Conservation (phyloP, 2,888 invertebrate species). For the Dryobota labecula region DNA sequence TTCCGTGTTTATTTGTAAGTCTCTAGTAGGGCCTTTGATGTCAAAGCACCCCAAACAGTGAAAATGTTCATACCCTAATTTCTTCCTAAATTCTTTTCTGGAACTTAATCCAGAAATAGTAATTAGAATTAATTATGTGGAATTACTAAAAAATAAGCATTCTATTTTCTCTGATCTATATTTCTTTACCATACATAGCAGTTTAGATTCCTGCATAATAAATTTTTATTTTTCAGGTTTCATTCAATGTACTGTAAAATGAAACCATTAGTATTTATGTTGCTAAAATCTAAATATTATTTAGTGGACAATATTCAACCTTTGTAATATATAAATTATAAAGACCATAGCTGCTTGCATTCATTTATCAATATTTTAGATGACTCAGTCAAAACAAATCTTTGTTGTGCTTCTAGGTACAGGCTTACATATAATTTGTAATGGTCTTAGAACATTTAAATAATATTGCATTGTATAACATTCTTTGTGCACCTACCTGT, state of each 20-base stretch:
- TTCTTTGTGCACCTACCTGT: neutral
- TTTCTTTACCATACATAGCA: neutral
- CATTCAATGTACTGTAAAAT: conserved; percentile 9
- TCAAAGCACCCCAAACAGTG: neutral
- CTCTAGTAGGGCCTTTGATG: neutral
- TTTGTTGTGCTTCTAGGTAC: conserved; percentile 1
- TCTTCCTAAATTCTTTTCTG: too few species aligned
- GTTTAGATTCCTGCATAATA: neutral
- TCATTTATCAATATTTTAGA: conserved; percentile 16
- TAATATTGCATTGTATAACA: conserved; percentile 16
- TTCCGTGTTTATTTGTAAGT: neutral
- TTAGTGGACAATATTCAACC: neutral
- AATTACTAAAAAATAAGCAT: neutral
- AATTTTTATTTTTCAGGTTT: neutral
- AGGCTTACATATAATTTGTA: conserved; percentile 12
- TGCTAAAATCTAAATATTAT: neutral
- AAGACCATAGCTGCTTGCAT: conserved; percentile 15
- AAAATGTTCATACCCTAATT: neutral
- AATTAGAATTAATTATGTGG: neutral
- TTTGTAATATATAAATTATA: neutral
- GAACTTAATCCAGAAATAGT: neutral
- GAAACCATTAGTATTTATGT: conserved; percentile 18
- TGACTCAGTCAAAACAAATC: conserved; percentile 24
- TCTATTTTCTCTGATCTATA: neutral
- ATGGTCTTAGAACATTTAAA: conserved; percentile 13